Percentiles rank a stretch among this genome's conserved stretches.
phyloP scores from a whole-genome alignment of 2,113 vertebrate genomes.

The Burhinus oedicnemus region DNA sequence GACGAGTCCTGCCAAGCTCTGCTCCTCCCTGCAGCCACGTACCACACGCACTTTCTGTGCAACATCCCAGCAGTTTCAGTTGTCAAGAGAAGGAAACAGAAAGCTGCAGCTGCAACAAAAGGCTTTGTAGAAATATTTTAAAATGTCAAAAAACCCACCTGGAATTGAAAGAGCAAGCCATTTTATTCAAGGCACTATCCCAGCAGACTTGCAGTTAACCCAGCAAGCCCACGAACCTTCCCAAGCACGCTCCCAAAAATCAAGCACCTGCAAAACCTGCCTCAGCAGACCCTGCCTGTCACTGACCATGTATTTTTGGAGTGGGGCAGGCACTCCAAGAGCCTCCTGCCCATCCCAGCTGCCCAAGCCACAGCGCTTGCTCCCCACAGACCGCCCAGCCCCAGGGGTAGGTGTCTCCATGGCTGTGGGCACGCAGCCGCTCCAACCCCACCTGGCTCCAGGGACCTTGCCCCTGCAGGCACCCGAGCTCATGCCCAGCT shows the following conservation, averaged over 20 bases:
- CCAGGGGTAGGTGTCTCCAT: background rate
- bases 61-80: background rate
- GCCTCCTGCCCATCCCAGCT: background rate
- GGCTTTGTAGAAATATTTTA: background rate
- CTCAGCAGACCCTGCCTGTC: background rate
- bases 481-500: accelerated
- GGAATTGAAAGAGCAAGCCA: background rate
- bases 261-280: background rate
- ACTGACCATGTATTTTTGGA: background rate
- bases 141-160: background rate
- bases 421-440: accelerated
- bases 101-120: background rate
- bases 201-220: background rate
- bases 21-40: background rate
- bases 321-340: background rate
- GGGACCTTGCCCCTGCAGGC: background rate
- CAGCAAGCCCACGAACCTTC: background rate
- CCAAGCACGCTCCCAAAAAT: background rate
- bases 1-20: background rate
- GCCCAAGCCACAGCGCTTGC: background rate
- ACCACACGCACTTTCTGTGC: accelerated
- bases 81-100: background rate
- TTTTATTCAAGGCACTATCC: background rate
- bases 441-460: background rate
- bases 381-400: background rate